Conservation (phyloP, 2,888 invertebrate species). For the Pharmacophagus antenor region DNA sequence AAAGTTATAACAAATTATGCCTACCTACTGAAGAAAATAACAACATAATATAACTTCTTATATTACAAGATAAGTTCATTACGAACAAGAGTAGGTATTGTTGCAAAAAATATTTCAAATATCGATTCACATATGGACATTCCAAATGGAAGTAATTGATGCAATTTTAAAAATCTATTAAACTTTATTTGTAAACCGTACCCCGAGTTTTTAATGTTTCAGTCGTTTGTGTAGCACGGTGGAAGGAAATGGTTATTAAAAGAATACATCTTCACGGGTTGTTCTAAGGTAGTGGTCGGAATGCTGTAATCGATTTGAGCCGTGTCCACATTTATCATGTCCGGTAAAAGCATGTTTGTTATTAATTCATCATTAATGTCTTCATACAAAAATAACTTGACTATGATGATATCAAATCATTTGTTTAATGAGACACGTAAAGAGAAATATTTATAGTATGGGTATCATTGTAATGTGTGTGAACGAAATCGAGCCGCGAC, state of each 20-base stretch:
- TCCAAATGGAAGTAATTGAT: no score
- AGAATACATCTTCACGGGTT: slow-evolving; percentile 59
- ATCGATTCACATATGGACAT: no score
- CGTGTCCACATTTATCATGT: slow-evolving; percentile 24
- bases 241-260: slow-evolving; percentile 70
- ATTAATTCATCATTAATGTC: slow-evolving; percentile 8
- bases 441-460: neutral
- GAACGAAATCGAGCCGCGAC: no score
- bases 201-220: slow-evolving; percentile 60
- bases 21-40: no score
- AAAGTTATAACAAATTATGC: no score
- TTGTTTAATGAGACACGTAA: neutral
- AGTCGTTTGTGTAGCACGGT: slow-evolving; percentile 68
- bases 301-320: slow-evolving; percentile 37
- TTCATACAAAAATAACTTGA: slow-evolving; percentile 11
- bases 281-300: slow-evolving; percentile 38
- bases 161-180: neutral
- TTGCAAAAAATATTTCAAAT: no score
- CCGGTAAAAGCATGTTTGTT: slow-evolving; percentile 8
- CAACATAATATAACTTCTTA: no score
- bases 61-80: no score
- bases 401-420: neutral
- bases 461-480: no score
- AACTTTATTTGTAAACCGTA: slow-evolving; percentile 49
- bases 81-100: no score